Evolutionary conservation across 2,888 invertebrate species (phyloP), one percentile per base, ranked within the genome.

Genomic region (Perithous albicinctus): DNA sequence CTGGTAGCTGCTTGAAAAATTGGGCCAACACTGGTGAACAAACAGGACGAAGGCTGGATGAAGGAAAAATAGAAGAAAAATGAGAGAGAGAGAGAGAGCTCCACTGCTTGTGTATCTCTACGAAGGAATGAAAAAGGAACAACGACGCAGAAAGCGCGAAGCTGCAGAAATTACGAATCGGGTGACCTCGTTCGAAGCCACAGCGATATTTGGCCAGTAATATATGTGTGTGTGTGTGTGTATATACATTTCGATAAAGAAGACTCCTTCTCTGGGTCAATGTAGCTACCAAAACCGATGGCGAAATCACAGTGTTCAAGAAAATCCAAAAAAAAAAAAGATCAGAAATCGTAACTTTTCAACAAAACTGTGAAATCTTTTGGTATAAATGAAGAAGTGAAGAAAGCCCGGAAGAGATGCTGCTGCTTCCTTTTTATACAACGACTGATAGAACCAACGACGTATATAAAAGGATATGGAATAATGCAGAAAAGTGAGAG

Each of bases 1-100:
- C 1, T 7, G n/a, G 4, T 32, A 0, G 2, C 0, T 43, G 43
- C 29, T 43, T 51, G 6, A 73, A 81, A 77, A 81, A 77, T 77
- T 81, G 73, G 73, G 43, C 48, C 77, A 77, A 77, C 41, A n/a
- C 54, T 8, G 10, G 77, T 43, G n/a, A 61, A 73, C 72, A 80
- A 73, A 77, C 77, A 67, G 46, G 66, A 63, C 26, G 61, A 41
- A 38, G 1, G 29, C 5, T 6, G 8, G 6, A 26, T 43, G 26
- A 59, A 51, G 18, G 51, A 72, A 63, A 61, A 61, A 43, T 56
- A 54, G 43, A 38, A 35, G 51, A 77, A 46, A 48, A 73, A 46
- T 6, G 12, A 18, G 29, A n/a, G n/a, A n/a, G n/a, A n/a, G n/a
- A n/a, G n/a, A n/a, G n/a, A n/a, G n/a, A n/a, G n/a, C n/a, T n/a